phyloP scores from a whole-genome alignment of 2,113 vertebrate species.

The Chloroceryle aenea region DNA sequence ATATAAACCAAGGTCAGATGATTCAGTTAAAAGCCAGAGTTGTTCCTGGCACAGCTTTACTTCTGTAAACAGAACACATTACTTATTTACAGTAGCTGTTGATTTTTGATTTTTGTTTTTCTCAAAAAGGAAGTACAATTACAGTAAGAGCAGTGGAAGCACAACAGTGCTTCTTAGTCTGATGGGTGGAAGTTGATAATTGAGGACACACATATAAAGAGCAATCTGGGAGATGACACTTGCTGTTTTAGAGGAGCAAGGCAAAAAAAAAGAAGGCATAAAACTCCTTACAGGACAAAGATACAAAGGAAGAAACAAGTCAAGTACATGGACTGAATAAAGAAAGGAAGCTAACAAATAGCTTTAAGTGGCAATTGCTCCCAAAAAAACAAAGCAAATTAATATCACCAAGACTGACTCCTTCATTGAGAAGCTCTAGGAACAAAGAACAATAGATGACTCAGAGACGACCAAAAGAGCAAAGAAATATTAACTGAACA shows the following conservation, averaged over 20 bases:
- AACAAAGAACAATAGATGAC: conserved; percentile 49
- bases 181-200: not conserved
- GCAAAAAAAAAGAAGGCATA: not conserved
- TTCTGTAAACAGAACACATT: not conserved
- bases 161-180: not conserved
- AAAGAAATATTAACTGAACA: conserved; percentile 69
- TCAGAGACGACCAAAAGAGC: conserved; percentile 35
- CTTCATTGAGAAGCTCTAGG: not conserved
- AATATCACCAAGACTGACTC: conserved; percentile 10
- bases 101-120: not conserved
- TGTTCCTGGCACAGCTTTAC: conserved; percentile 9
- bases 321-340: not conserved
- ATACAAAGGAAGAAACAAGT: not conserved
- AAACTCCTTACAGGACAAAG: not conserved
- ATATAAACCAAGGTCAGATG: conserved; percentile 1
- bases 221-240: not conserved
- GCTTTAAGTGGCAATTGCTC: not conserved
- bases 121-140: not conserved
- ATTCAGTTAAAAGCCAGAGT: not conserved
- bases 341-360: conserved; percentile 41
- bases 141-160: not conserved
- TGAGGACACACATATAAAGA: not conserved
- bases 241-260: not conserved
- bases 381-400: conserved; percentile 23
- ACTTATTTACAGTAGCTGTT: conserved; percentile 8